These are phyloP conservation scores for Ophioderma brevispina DNA, from an alignment of 35 echinoderm and acorn worm species.

Conservation along the genomic window DNA sequence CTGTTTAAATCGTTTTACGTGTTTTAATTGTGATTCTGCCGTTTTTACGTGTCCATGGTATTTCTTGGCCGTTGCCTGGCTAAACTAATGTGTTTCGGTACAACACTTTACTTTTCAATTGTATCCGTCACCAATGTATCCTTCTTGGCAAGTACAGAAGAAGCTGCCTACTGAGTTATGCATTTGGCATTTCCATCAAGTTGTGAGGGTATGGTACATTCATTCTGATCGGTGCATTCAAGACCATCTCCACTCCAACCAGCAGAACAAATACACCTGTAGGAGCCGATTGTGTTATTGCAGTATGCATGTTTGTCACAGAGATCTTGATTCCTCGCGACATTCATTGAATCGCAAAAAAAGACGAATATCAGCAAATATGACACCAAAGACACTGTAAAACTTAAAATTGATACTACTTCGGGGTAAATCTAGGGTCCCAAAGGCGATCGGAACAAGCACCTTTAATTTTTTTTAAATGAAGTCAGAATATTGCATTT, in stretches of 20 bases:
- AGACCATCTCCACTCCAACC: not conserved
- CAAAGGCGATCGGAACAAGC: too few relatives aligned
- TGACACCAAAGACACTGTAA: too few relatives aligned
- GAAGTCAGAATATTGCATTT: too few relatives aligned
- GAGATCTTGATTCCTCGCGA: not conserved
- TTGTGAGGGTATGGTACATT: not conserved
- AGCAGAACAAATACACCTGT: too few relatives aligned
- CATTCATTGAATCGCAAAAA: not conserved
- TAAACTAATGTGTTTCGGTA: too few relatives aligned
- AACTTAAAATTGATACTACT: too few relatives aligned
- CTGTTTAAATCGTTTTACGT: too few relatives aligned
- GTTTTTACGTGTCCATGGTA: too few relatives aligned
- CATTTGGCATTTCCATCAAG: not conserved
- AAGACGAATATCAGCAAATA: not conserved
- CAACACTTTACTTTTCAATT: not conserved
- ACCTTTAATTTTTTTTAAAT: too few relatives aligned
- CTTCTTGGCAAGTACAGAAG: not conserved
- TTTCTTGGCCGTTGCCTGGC: too few relatives aligned
- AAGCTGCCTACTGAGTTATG: not conserved
- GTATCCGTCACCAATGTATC: not conserved
- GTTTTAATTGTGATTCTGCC: too few relatives aligned
- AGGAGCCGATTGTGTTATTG: not conserved
- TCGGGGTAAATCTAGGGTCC: too few relatives aligned
- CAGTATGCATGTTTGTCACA: not conserved
- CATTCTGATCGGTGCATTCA: not conserved